phyloP scores from a whole-genome alignment of 2,888 invertebrate genomes.

The Xestobium rufovillosum region DNA sequence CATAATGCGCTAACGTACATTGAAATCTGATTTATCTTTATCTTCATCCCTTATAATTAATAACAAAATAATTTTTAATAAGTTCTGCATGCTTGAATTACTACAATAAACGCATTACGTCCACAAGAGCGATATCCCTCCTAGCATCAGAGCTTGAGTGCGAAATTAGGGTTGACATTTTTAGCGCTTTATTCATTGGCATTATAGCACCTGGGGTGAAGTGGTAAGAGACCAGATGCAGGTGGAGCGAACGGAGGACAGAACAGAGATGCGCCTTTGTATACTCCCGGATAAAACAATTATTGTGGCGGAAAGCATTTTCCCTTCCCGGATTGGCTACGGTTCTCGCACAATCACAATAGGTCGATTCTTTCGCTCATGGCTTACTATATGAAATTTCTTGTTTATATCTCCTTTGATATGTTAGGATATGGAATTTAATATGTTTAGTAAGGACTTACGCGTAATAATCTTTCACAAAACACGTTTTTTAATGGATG shows the following conservation, averaged over 20 bases:
- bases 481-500: slow-evolving; percentile 23
- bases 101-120: no score
- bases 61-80: no score
- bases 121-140: no score
- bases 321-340: slow-evolving; percentile 40
- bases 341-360: slow-evolving; percentile 41
- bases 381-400: slow-evolving; percentile 26
- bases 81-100: no score
- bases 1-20: no score
- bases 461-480: no score
- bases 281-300: slow-evolving; percentile 40
- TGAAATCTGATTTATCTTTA: no score
- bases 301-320: slow-evolving; percentile 42
- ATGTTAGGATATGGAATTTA: slow-evolving; percentile 33
- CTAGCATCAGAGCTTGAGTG: not conserved
- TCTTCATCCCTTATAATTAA: no score
- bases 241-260: slow-evolving; percentile 24
- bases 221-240: slow-evolving; percentile 13
- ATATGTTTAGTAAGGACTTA: slow-evolving; percentile 28
- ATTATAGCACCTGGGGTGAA: slow-evolving; percentile 19
- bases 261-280: slow-evolving; percentile 36
- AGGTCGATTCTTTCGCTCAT: slow-evolving; percentile 24
- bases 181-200: slow-evolving; percentile 17
- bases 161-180: slow-evolving; percentile 19
- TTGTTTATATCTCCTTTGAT: slow-evolving; percentile 27